Percentiles rank a stretch among this genome's conserved stretches.
Evolutionary conservation across 2,888 invertebrate genomes (phyloP).

Genomic region (Melinopterus prodromus): DNA sequence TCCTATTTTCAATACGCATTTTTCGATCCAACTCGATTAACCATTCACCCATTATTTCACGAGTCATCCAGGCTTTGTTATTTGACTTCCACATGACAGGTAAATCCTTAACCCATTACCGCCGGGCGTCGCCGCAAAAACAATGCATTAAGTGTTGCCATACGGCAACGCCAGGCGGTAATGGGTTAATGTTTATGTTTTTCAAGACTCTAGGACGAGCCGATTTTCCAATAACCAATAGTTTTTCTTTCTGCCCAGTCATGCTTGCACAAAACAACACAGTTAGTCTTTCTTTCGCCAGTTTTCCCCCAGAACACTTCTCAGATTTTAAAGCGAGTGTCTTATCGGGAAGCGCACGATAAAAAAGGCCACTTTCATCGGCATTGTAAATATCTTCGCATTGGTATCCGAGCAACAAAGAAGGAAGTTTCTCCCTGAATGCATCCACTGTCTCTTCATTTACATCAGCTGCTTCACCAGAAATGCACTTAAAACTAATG

Average conservation of each 20-base stretch:
- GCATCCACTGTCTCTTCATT: conserved; percentile 41
- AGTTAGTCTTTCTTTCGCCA: conserved; percentile 47
- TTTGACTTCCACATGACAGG: conserved; percentile 26
- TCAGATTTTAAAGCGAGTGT: conserved; percentile 44
- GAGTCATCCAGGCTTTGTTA: conserved; percentile 23
- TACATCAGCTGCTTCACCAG: conserved; percentile 43
- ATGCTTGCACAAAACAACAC: conserved; percentile 45
- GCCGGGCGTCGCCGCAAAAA: too few relatives aligned
- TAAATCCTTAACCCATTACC: too few relatives aligned
- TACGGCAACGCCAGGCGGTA: too few relatives aligned
- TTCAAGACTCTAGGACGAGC: conserved; percentile 20
- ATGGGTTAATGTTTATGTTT: conserved; percentile 23
- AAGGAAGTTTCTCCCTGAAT: conserved; percentile 40
- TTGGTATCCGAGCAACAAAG: conserved; percentile 38
- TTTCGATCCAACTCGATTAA: conserved; percentile 27
- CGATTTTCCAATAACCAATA: conserved; percentile 20
- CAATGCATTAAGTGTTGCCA: too few relatives aligned
- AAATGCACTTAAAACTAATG: conserved; percentile 45
- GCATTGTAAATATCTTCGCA: conserved; percentile 41
- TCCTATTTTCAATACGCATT: conserved; percentile 28
- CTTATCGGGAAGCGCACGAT: conserved; percentile 47
- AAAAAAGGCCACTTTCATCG: conserved; percentile 50
- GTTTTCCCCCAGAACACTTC: conserved; percentile 47
- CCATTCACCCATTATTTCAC: conserved; percentile 13
- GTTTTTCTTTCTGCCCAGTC: conserved; percentile 16